Percentiles rank a stretch among this genome's conserved stretches.
These are phyloP conservation scores for Poeciliopsis gracilis DNA, from an alignment of 2,797 vertebrate genomes.

Conservation along the genomic window DNA sequence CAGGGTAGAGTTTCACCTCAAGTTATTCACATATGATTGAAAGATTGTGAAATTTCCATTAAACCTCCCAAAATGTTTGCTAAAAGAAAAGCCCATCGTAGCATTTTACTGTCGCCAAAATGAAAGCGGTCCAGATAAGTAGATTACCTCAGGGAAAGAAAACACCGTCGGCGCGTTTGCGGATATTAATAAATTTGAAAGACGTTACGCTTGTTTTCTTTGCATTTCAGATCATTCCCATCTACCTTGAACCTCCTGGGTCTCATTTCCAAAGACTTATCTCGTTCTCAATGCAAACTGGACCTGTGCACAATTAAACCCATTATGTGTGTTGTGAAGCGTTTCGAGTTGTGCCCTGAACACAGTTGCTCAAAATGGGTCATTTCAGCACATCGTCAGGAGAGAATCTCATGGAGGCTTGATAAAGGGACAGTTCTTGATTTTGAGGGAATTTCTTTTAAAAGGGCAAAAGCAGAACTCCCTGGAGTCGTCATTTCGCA, in stretches of 20 bases:
- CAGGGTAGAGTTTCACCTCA: not conserved
- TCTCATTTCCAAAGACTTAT: not conserved
- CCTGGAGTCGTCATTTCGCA: not conserved
- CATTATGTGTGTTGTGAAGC: not conserved
- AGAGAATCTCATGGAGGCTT: not conserved
- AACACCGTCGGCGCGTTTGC: not conserved
- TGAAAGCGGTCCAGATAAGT: not conserved
- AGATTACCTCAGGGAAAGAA: not conserved
- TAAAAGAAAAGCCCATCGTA: not conserved
- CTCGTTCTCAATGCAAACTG: not conserved
- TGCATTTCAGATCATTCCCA: not conserved
- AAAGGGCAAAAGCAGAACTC: not conserved
- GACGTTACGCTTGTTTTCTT: not conserved
- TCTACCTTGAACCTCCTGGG: not conserved
- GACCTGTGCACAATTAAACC: not conserved
- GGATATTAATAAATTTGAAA: slow-evolving; percentile 5
- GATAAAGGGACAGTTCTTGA: not conserved
- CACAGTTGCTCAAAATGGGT: not conserved
- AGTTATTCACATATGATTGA: not conserved
- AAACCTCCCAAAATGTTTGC: not conserved
- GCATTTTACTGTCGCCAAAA: not conserved
- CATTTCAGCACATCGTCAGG: not conserved
- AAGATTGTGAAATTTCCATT: not conserved
- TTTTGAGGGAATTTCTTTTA: not conserved
- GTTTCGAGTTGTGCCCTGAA: not conserved